Conservation (phyloP, 2,797 vertebrate species). For the Pangasius sanitwongsei region DNA sequence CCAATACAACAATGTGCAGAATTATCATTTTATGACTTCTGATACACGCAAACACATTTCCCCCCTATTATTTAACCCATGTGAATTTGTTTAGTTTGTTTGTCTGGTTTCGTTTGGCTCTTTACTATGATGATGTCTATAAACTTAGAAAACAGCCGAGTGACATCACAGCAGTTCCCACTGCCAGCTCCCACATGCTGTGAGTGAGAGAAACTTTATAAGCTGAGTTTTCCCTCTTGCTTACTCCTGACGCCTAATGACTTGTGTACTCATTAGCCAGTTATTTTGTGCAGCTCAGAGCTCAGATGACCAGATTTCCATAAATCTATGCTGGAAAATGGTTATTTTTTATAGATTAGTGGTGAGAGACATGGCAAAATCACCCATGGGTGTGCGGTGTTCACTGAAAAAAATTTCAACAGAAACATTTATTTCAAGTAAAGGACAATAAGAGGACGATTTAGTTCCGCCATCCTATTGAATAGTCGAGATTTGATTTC, state of each 20-base stretch:
- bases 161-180: slow-evolving; percentile 25
- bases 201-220: slow-evolving; percentile 28
- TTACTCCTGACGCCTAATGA: slow-evolving; percentile 8
- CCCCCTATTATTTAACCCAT: slow-evolving; percentile 3
- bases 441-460: not conserved
- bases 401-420: not conserved
- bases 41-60: slow-evolving; percentile 8
- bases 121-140: slow-evolving; percentile 22
- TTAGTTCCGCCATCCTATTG: not conserved
- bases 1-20: not conserved
- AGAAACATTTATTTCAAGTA: not conserved
- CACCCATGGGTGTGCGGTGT: not conserved
- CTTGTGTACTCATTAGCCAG: slow-evolving; percentile 20
- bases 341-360: slow-evolving; percentile 10
- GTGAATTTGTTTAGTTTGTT: slow-evolving; percentile 9
- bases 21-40: not conserved
- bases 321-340: not conserved
- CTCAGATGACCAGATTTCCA: slow-evolving; percentile 22
- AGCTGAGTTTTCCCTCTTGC: not conserved
- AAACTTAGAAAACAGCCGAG: slow-evolving; percentile 17
- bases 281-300: not conserved
- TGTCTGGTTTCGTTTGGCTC: slow-evolving; percentile 5
- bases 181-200: slow-evolving; percentile 13
- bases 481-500: not conserved
- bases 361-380: not conserved